These are phyloP conservation scores for Botrylloides violaceus DNA, from an alignment of 23 tunicate genomes.

Conservation along the genomic window DNA sequence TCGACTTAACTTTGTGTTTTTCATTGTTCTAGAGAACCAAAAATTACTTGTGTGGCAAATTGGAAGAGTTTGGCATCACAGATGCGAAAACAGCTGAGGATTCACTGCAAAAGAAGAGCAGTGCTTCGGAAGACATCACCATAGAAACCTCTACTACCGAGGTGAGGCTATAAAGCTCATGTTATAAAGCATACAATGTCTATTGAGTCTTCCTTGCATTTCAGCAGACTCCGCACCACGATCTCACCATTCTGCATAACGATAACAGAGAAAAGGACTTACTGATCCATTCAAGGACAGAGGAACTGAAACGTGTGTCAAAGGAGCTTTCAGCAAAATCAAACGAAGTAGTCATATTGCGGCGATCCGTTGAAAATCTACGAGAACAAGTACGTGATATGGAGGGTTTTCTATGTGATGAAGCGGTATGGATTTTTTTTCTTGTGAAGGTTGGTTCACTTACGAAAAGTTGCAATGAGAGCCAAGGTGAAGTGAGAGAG, in stretches of 20 bases:
- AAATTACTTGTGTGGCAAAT: neutral
- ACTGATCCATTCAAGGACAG: conserved; percentile 38
- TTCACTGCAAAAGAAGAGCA: neutral
- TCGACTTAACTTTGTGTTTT: too few relatives aligned
- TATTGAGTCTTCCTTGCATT: too few relatives aligned
- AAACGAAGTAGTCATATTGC: conserved; percentile 52
- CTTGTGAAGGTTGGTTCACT: neutral
- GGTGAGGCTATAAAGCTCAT: neutral
- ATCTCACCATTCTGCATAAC: neutral
- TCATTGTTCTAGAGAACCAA: neutral
- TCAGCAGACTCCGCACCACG: neutral
- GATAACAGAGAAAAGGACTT: conserved; percentile 58
- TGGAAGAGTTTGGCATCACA: neutral
- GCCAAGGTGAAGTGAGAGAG: conserved; percentile 15
- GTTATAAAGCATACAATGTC: neutral
- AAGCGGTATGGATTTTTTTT: neutral
- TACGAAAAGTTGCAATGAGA: conserved; percentile 2
- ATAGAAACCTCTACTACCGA: neutral
- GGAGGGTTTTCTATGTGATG: neutral
- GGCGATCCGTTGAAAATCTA: conserved; percentile 70
- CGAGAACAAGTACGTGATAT: conserved; percentile 58
- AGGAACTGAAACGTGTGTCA: conserved; percentile 9
- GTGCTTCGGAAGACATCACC: neutral
- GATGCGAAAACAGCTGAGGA: neutral
- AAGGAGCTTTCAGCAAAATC: conserved; percentile 45